Evolutionary conservation across 2,888 invertebrate species (phyloP), one percentile per base, ranked within the genome.

Genomic region (Lepidocyrtinus sp.): DNA sequence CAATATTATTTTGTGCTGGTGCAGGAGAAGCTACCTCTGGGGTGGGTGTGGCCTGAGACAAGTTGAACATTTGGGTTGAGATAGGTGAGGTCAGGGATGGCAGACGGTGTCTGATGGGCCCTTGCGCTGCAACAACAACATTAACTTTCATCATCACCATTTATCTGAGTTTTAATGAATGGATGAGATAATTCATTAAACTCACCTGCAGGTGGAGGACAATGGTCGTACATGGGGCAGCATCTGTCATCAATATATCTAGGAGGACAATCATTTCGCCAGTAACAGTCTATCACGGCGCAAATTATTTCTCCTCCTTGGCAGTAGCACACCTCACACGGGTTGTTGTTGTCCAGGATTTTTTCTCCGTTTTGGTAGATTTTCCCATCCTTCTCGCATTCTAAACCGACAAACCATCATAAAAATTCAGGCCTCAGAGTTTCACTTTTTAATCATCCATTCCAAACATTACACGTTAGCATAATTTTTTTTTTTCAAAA

Each of bases 181-280:
- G 36, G 36, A 12, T 36, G n/a, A n/a, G n/a, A n/a, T n/a, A n/a
- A n/a, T 63, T 19, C 15, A 9, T 63, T 21, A 63, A 21, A 69
- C 68, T 36, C 84, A 85, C 85, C 87, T 68, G 76, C 36, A 46
- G 86, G 82, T 1, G 93, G 91, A 50, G 94, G 94, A 88, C 95
- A 95, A 89, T 94, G 93, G 88, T 94, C 94, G 88, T 94, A 95
- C 88, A 93, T 93, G 0, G 94, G 94, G 87, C 95, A 95, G 89
- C 95, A 95, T 87, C 93, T 91, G 68, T 94, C 94, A 12, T 92
- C 91, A 85, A 94, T 92, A 84, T 91, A 91, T 82, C 92, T 91
- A 46, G 94, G 94, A 87, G 92, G 91, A 89, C 94, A 95, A 89
- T 95, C 94, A 85, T 92, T 92, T 71, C 94, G 90, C 86, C 92